Base-by-base conservation (phyloP, 30 jellyfish, hydroid and myxozoan species). In the Aurelia aurita region DNA sequence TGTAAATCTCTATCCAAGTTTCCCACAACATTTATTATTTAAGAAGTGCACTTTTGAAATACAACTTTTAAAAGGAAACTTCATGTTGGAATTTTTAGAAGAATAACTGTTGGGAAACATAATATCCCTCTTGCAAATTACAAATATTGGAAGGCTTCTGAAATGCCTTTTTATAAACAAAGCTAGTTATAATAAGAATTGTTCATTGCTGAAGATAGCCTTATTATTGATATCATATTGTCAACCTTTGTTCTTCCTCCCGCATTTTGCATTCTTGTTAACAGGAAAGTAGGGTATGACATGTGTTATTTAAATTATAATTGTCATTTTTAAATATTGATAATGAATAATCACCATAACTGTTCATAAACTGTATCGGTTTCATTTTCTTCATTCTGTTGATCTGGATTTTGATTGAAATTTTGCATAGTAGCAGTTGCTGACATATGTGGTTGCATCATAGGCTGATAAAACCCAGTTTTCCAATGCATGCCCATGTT, bases 401-500 rank as follows among this genome's bases (percentile, higher is more conserved):
- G 74, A 59, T 25, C 20, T 20, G 11, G 72, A 59, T 59, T 62
- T 25, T 62, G 74, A 62, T 62, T 5, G 35, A 16, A 16, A 25
- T 62, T 62, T 62, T 5, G 74, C 45, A 62, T 12, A 62, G 35
- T 25, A 6, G 35, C 35, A 25, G 74, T 62, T 62, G 74, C 28
- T 62, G 74, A 12, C 66, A 55, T 55, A 62, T 12, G 35, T 62
- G 45, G 74, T 62, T 62, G 45, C 35, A 62, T 62, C 35, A 62
- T 20, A 16, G 74, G 74, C 74, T 5, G 74, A 62, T 62, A 20
- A 62, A 62, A 62, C 74, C 74, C 74, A 62, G 74, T 62, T 62
- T 5, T 12, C 35, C 74, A 62, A 62, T 62, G 3, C 74, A 62
- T 62, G 74, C 74, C 66, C 74, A 62, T 62, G 74, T 62, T 62